Evolutionary conservation across 2,888 invertebrate species (phyloP).

Genomic region (Drosophila affinis): DNA sequence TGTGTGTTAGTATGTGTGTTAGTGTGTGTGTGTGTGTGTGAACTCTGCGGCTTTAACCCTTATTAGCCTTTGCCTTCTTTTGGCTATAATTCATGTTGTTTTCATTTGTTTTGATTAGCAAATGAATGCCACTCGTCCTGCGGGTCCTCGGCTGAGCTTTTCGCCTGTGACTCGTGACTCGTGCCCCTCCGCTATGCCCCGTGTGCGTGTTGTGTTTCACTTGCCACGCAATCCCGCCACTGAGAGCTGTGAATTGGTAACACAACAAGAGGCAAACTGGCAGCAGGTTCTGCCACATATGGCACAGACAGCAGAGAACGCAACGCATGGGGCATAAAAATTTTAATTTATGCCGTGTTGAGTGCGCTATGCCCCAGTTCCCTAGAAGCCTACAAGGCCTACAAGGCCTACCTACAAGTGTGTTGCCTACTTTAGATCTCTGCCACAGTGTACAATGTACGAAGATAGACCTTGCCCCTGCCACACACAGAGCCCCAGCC

Average conservation of each 20-base stretch:
- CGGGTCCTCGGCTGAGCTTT: slow-evolving; percentile 47
- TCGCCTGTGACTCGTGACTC: slow-evolving; percentile 41
- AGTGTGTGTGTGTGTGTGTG: slow-evolving; percentile 9
- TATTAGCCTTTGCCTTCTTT: slow-evolving; percentile 68
- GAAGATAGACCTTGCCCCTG: slow-evolving; percentile 30
- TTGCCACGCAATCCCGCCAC: slow-evolving; percentile 52
- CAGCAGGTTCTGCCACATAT: neutral
- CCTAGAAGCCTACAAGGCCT: slow-evolving; percentile 27
- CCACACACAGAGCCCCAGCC: no score
- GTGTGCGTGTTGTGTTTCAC: slow-evolving; percentile 65
- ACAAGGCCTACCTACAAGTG: no score
- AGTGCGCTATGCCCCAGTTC: slow-evolving; percentile 76
- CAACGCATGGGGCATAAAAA: slow-evolving; percentile 47
- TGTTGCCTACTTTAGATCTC: slow-evolving; percentile 56
- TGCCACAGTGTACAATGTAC: slow-evolving; percentile 20
- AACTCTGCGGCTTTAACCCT: slow-evolving; percentile 73
- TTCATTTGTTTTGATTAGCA: slow-evolving; percentile 80
- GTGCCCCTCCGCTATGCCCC: slow-evolving; percentile 2
- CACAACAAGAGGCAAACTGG: slow-evolving; percentile 14
- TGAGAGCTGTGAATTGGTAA: slow-evolving; percentile 61
- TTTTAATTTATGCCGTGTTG: slow-evolving; percentile 77
- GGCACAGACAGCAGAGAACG: slow-evolving; percentile 10
- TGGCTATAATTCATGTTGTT: slow-evolving; percentile 74
- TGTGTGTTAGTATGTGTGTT: slow-evolving; percentile 20
- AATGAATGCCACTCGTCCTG: slow-evolving; percentile 58